A percentile compares a stretch with the other conserved stretches of the same genome.
Evolutionary conservation across 2,113 vertebrate species (phyloP).

Genomic region (Andinoacara biseriatus): DNA sequence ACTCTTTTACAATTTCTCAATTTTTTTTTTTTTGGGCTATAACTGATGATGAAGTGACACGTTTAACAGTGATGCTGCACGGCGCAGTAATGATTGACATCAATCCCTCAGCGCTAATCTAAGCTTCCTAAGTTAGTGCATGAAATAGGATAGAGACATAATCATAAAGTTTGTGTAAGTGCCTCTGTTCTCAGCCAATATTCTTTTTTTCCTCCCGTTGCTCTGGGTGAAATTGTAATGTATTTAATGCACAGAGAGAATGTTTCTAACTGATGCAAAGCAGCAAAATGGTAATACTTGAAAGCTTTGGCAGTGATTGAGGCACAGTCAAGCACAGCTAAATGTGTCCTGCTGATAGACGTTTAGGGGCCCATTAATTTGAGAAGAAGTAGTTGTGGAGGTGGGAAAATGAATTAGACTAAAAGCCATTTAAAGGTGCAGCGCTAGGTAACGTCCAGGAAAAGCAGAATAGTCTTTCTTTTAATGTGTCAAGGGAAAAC

Average conservation of each 20-base stretch:
- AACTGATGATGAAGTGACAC: conserved; percentile 5
- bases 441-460: conserved; percentile 58
- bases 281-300: conserved; percentile 67
- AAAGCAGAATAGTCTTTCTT: conserved; percentile 43
- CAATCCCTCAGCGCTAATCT: conserved; percentile 42
- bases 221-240: conserved; percentile 54
- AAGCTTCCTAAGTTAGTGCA: conserved; percentile 27
- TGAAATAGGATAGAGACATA: conserved; percentile 61
- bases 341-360: conserved; percentile 73
- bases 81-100: conserved; percentile 45
- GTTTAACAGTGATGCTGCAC: conserved; percentile 14
- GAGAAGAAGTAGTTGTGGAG: conserved; percentile 66
- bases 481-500: conserved; percentile 30
- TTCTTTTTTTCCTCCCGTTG: conserved; percentile 20
- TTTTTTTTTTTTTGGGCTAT: conserved; percentile 18
- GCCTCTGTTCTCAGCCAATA: conserved; percentile 45
- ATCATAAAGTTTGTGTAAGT: conserved; percentile 65
- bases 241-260: conserved; percentile 64
- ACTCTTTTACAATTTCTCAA: background rate
- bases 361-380: conserved; percentile 74
- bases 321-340: conserved; percentile 67
- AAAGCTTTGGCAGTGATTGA: conserved; percentile 72
- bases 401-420: conserved; percentile 74
- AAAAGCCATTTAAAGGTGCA: conserved; percentile 74
- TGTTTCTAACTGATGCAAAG: conserved; percentile 70